These are phyloP conservation scores for Acanthopleura granulata DNA, from an alignment of 2,888 invertebrate genomes.

Conservation along the genomic window DNA sequence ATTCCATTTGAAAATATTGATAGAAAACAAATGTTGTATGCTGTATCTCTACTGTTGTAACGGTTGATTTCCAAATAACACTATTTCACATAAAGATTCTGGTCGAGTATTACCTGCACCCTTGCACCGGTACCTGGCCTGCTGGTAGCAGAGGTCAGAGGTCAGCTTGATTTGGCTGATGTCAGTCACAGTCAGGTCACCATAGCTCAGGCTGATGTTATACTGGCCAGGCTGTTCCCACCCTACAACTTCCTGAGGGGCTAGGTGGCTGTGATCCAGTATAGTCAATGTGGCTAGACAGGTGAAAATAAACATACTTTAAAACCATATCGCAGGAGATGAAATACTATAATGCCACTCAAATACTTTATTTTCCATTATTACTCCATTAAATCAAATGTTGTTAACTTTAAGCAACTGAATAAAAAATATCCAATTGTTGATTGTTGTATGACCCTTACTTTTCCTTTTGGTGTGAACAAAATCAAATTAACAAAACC, in stretches of 20 bases:
- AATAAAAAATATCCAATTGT: too few relatives aligned
- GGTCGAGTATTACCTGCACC: not conserved
- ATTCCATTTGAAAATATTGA: too few relatives aligned
- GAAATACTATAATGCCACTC: too few relatives aligned
- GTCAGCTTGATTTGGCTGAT: not conserved
- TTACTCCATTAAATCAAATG: not conserved
- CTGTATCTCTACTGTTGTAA: too few relatives aligned
- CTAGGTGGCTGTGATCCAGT: not conserved
- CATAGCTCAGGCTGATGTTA: not conserved
- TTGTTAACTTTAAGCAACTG: not conserved
- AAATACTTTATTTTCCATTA: not conserved
- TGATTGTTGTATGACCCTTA: too few relatives aligned
- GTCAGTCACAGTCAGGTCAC: not conserved
- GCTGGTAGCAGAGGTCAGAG: slow-evolving; percentile 5
- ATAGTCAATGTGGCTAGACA: not conserved
- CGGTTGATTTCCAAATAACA: too few relatives aligned
- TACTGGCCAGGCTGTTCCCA: not conserved
- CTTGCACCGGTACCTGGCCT: not conserved
- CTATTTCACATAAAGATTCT: too few relatives aligned
- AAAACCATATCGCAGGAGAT: too few relatives aligned
- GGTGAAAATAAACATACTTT: too few relatives aligned
- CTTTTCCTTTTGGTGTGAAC: too few relatives aligned
- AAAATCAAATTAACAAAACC: too few relatives aligned
- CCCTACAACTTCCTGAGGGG: not conserved
- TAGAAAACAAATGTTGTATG: too few relatives aligned